Evolutionary conservation across 2,113 vertebrate genomes (phyloP), one percentile per base, ranked within the genome.

Genomic region (Leucopternis melanops): DNA sequence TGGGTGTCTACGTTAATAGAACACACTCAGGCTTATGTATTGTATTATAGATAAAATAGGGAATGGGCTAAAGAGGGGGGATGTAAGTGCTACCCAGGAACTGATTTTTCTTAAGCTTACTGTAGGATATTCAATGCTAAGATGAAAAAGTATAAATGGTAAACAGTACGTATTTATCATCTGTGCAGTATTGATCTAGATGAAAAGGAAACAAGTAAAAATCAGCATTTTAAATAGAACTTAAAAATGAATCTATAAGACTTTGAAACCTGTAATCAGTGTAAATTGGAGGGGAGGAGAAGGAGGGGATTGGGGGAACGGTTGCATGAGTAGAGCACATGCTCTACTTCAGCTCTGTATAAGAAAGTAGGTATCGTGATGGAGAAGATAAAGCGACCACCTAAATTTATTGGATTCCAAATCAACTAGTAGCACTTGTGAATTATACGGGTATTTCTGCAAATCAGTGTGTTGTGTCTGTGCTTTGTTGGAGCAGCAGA

Each of bases 161-260:
- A 87, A 96, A 66, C 1, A 7, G 80, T 82, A 81, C 45, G 17
- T 89, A 85, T 94, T 95, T 97, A 95, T 96, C 89, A 95, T 95
- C 84, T 91, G 55, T 77, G 61, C 38, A 44, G 77, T 95, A 92
- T 94, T 95, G 92, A 97, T 91, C 81, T 90, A 88, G 74, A 77
- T 93, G 84, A 92, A 95, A 95, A 91, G 84, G 70, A 95, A 95
- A 94, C 96, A 96, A 96, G 95, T 91, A 45, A 94, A 96, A 97
- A 97, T 95, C 91, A 95, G 84, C 89, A 77, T 96, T 96, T 95
- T 91, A 96, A 97, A 90, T 63, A 77, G 94, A 96, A 88, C 47
- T 89, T 96, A 36, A 91, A 96, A 94, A 93, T 65, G 2, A 84
- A 70, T 90, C 86, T 80, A 58, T 20, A 47, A 80, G 86, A 95